phyloP scores from a whole-genome alignment of 2,113 vertebrate genomes.

The pig (Sus scrofa) region DNA sequence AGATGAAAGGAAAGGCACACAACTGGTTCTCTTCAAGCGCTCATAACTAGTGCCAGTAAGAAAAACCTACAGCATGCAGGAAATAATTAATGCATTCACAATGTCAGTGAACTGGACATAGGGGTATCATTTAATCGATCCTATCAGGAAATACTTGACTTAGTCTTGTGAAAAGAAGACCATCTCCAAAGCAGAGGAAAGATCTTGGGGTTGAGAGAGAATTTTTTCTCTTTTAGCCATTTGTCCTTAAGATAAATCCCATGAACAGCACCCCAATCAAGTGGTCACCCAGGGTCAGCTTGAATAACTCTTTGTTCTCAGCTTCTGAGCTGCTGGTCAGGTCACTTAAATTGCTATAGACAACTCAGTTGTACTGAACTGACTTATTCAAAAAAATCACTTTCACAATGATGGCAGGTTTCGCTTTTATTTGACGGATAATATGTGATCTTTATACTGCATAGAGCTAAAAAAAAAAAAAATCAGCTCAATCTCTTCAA shows the following conservation, averaged over 20 bases:
- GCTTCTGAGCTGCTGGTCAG: background rate
- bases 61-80: rapidly evolving
- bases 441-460: background rate
- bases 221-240: background rate
- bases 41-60: background rate
- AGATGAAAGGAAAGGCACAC: background rate
- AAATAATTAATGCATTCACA: background rate
- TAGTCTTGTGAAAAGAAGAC: background rate
- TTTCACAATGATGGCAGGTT: background rate
- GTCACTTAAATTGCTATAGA: background rate
- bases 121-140: background rate
- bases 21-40: background rate
- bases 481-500: background rate
- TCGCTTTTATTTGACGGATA: background rate
- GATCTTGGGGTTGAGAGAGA: background rate
- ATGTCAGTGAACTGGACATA: background rate
- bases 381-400: background rate
- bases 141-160: background rate
- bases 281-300: background rate
- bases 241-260: background rate
- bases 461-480: background rate
- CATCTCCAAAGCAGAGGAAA: background rate
- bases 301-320: background rate
- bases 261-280: background rate
- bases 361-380: background rate